Conservation (phyloP, 1,140 invertebrate species). For the Sinella curviseta region DNA sequence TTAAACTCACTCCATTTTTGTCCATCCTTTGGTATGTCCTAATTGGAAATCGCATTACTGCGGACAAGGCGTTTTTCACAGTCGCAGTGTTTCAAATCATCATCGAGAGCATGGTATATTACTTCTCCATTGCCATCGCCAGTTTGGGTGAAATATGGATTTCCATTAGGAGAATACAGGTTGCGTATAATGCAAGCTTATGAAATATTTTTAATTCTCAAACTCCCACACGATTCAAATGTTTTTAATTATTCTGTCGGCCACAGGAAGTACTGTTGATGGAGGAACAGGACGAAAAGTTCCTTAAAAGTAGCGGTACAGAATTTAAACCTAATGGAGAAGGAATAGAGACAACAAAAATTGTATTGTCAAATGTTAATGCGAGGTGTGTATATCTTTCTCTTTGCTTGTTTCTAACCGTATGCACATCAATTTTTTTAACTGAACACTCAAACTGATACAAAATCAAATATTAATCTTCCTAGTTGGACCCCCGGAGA, state of each 20-base stretch:
- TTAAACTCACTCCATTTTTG: conserved; percentile 56
- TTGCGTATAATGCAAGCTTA: too few species aligned
- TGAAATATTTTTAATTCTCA: background rate
- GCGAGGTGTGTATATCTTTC: background rate
- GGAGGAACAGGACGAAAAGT: conserved; percentile 30
- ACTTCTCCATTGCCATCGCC: conserved; percentile 31
- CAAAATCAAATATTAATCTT: too few species aligned
- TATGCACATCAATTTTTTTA: background rate
- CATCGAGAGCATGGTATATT: conserved; percentile 33
- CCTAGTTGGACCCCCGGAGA: conserved; percentile 3
- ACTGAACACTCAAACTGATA: background rate
- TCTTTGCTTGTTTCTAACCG: background rate
- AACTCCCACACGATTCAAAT: background rate
- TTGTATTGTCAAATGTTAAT: conserved; percentile 13
- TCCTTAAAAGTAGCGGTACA: background rate
- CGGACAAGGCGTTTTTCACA: conserved; percentile 51
- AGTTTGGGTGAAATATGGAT: conserved; percentile 27
- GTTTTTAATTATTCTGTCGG: background rate
- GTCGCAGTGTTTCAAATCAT: conserved; percentile 38
- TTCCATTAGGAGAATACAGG: conserved; percentile 34
- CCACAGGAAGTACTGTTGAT: conserved; percentile 31
- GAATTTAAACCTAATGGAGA: background rate
- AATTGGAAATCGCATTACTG: conserved; percentile 51
- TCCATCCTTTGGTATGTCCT: conserved; percentile 54
- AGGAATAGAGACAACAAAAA: background rate